These are phyloP conservation scores for Podarcis siculus DNA, from an alignment of 2,797 vertebrate species.

Conservation along the genomic window DNA sequence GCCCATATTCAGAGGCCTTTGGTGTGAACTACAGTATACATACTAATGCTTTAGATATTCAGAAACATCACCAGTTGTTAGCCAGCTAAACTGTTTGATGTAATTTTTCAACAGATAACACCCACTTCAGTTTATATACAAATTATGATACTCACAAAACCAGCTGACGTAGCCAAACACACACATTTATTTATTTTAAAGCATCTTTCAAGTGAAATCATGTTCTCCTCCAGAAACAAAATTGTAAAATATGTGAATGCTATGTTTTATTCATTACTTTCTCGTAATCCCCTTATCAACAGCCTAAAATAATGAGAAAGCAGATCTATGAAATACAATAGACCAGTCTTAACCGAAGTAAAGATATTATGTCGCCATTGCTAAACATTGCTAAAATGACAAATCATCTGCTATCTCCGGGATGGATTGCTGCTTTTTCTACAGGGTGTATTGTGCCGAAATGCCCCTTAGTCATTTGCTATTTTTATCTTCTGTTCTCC, in stretches of 20 bases:
- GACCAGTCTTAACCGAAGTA: not conserved
- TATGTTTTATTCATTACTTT: conserved; percentile 44
- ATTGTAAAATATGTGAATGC: conserved; percentile 20
- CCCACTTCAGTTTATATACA: conserved; percentile 31
- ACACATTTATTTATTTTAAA: conserved; percentile 2
- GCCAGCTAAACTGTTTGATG: conserved; percentile 24
- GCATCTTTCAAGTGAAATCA: conserved; percentile 31
- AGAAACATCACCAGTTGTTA: conserved; percentile 12
- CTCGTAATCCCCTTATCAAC: conserved; percentile 21
- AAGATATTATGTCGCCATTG: not conserved
- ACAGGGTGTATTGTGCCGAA: not conserved
- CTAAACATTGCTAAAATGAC: not conserved
- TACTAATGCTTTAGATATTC: conserved; percentile 28
- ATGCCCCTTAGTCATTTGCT: not conserved
- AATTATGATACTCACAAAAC: conserved; percentile 53
- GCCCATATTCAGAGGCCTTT: conserved; percentile 8
- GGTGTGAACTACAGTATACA: not conserved
- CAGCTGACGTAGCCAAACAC: conserved; percentile 48
- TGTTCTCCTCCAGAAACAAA: conserved; percentile 42
- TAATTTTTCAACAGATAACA: conserved; percentile 36
- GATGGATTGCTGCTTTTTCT: not conserved
- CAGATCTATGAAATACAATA: not conserved
- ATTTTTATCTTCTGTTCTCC: not conserved
- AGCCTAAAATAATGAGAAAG: conserved; percentile 31
- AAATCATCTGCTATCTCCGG: not conserved